Conservation (phyloP, 2,797 vertebrate genomes). For the Intellagama lesueurii region DNA sequence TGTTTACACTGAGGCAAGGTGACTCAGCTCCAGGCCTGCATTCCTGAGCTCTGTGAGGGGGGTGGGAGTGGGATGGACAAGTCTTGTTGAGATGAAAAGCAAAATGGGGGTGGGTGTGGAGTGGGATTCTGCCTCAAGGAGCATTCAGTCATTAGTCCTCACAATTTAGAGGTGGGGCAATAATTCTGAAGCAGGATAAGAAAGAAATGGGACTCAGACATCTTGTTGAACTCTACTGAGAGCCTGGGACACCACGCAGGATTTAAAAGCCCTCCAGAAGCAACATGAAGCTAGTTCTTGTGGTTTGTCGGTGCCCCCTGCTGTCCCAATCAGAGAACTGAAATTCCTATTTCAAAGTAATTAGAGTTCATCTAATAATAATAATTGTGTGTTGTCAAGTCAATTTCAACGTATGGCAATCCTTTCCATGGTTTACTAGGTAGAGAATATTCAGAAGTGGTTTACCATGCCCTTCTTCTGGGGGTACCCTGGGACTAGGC, state of each 20-base stretch:
- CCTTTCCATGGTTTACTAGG: no score
- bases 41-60: conserved; percentile 25
- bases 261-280: background rate
- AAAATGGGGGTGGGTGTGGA: background rate
- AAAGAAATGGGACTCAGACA: background rate
- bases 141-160: background rate
- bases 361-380: no score
- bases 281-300: background rate
- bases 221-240: background rate
- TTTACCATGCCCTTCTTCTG: no score
- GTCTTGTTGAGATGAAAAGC: background rate
- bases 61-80: conserved; percentile 12
- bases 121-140: background rate
- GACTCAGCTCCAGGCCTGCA: conserved; percentile 48
- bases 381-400: no score
- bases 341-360: background rate
- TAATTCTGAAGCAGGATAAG: background rate
- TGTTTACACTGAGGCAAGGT: conserved; percentile 47
- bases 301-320: conserved; percentile 6
- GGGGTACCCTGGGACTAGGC: no score
- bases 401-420: no score
- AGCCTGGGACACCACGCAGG: background rate
- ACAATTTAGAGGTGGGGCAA: background rate
- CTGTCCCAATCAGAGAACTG: background rate
- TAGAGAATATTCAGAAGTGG: no score